These are phyloP conservation scores for Mayetiola destructor DNA, from an alignment of 2,888 invertebrate species.

Conservation along the genomic window DNA sequence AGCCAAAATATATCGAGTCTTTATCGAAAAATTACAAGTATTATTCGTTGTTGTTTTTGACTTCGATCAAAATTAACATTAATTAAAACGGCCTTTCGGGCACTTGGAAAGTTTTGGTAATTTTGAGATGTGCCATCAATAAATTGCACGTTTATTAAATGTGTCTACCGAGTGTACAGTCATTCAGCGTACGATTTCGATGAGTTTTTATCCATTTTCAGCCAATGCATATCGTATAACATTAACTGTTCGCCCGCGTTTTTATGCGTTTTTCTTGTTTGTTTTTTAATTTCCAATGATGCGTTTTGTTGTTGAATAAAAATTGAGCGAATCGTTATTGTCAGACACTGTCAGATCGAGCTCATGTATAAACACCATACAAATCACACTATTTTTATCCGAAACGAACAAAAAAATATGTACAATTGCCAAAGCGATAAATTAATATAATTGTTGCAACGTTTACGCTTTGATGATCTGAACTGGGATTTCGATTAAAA, in stretches of 20 bases:
- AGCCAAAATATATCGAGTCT: no score
- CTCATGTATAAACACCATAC: conserved; percentile 7
- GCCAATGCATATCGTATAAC: neutral
- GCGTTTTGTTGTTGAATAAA: neutral
- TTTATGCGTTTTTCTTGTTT: neutral
- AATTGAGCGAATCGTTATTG: neutral
- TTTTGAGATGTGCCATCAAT: neutral
- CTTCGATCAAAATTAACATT: neutral
- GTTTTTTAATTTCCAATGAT: no score
- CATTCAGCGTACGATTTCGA: no score
- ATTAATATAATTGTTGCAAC: neutral
- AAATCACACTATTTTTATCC: conserved; percentile 7
- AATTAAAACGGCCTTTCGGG: conserved; percentile 8
- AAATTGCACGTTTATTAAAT: neutral
- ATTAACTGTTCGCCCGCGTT: neutral
- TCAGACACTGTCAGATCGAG: neutral
- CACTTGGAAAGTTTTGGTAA: neutral
- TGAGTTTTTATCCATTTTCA: neutral
- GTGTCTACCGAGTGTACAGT: neutral
- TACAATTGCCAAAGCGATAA: conserved; percentile 5
- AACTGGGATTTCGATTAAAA: no score
- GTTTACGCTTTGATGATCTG: neutral
- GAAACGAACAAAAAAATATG: no score
- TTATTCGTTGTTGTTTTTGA: neutral
- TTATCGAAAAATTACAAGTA: neutral